These are phyloP conservation scores for Thalassoma bifasciatum DNA, from an alignment of 2,113 vertebrate species.

Conservation along the genomic window DNA sequence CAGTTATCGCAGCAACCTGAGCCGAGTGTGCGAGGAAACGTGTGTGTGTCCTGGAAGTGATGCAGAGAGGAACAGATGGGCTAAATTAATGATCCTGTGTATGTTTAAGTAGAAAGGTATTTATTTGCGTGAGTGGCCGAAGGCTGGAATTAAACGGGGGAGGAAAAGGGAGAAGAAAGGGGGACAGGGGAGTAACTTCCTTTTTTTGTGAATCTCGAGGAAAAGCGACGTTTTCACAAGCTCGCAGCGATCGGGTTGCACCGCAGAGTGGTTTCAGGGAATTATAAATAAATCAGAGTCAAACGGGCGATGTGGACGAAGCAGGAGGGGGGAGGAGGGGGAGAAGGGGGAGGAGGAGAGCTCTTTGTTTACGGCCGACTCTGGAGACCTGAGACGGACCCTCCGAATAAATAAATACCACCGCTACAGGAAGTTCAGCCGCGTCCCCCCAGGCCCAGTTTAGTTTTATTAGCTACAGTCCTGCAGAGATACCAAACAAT, in stretches of 20 bases:
- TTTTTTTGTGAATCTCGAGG: conserved; percentile 64
- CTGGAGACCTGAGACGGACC: conserved; percentile 81
- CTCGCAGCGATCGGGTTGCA: conserved; percentile 82
- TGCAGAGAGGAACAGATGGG: conserved; percentile 89
- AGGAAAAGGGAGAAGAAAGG: conserved; percentile 36
- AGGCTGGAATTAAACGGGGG: conserved; percentile 78
- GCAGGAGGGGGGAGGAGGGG: too few species aligned
- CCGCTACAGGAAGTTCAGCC: conserved; percentile 84
- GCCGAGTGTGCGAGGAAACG: conserved; percentile 84
- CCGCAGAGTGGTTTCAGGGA: conserved; percentile 80
- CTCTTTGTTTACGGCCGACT: conserved; percentile 83
- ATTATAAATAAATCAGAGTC: conserved; percentile 83
- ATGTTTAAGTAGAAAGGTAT: conserved; percentile 89
- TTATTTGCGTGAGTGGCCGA: conserved; percentile 88
- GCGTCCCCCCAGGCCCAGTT: conserved; percentile 79
- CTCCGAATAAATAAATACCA: conserved; percentile 85
- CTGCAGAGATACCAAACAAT: conserved; percentile 81
- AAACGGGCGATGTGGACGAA: conserved; percentile 69
- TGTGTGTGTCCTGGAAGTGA: conserved; percentile 83
- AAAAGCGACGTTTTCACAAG: conserved; percentile 80
- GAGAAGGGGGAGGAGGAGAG: conserved; percentile 67
- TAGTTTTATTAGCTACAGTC: conserved; percentile 85
- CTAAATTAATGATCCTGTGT: conserved; percentile 89
- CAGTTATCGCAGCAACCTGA: conserved; percentile 83
- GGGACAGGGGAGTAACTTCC: conserved; percentile 72